These are phyloP conservation scores for Sitta europaea DNA, from an alignment of 2,113 vertebrate genomes.

Conservation along the genomic window DNA sequence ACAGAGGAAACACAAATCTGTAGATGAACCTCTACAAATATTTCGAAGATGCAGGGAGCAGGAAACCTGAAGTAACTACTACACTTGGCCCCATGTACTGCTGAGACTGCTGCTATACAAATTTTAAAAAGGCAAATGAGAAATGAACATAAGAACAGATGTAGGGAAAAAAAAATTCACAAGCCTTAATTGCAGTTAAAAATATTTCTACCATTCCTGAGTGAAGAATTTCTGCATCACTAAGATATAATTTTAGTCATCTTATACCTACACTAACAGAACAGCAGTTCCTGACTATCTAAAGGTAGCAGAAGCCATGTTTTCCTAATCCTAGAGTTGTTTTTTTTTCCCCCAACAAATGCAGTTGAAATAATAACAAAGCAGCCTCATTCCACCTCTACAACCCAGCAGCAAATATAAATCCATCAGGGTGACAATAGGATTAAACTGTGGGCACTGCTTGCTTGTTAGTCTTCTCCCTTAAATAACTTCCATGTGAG, in stretches of 20 bases:
- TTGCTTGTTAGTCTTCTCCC: slow-evolving; percentile 31
- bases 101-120: not conserved
- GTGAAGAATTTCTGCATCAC: slow-evolving; percentile 29
- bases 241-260: slow-evolving; percentile 38
- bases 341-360: not conserved
- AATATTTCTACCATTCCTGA: not conserved
- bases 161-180: not conserved
- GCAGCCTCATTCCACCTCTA: not conserved
- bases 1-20: not conserved
- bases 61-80: not conserved
- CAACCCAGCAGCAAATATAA: slow-evolving; percentile 35
- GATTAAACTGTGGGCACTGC: slow-evolving; percentile 31
- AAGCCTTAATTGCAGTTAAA: slow-evolving; percentile 26
- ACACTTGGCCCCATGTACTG: not conserved
- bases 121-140: not conserved
- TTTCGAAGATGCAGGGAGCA: not conserved
- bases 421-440: slow-evolving; percentile 51
- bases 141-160: not conserved
- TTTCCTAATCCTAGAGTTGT: slow-evolving; percentile 4
- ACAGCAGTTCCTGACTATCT: not conserved
- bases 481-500: slow-evolving; percentile 38
- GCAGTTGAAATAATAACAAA: slow-evolving; percentile 30
- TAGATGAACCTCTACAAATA: not conserved
- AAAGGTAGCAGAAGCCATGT: slow-evolving; percentile 5
- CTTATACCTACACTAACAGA: slow-evolving; percentile 8